Percentiles rank a stretch among this genome's conserved stretches.
These are phyloP conservation scores for Centrocercus urophasianus DNA, from an alignment of 2,113 vertebrate genomes.

Conservation along the genomic window DNA sequence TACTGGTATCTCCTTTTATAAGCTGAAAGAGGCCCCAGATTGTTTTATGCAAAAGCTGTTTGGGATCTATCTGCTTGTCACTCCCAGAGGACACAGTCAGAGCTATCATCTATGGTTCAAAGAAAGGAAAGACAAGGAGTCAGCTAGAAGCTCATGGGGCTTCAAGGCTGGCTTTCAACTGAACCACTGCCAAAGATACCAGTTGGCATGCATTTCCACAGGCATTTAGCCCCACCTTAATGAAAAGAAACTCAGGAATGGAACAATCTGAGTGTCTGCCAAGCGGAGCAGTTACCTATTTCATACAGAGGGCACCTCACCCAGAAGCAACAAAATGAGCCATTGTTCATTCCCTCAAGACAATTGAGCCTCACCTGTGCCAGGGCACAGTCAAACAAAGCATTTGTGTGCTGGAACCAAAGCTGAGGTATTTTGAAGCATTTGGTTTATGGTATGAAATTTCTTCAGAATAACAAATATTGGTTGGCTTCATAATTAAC, in stretches of 20 bases:
- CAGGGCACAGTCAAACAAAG: background rate
- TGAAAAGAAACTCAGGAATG: background rate
- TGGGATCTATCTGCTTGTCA: background rate
- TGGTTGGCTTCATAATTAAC: slow-evolving; percentile 58
- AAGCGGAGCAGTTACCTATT: background rate
- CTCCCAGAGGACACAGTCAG: background rate
- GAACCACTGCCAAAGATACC: fast-evolving
- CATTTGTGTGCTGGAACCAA: fast-evolving
- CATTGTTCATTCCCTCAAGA: fast-evolving
- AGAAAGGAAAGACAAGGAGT: background rate
- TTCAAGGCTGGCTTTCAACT: no score
- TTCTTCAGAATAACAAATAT: slow-evolving; percentile 51
- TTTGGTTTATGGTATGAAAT: slow-evolving; percentile 34
- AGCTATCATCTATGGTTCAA: background rate
- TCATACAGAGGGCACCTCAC: background rate
- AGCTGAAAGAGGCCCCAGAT: background rate
- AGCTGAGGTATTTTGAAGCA: slow-evolving; percentile 13
- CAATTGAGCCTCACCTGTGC: fast-evolving
- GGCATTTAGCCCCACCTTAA: background rate
- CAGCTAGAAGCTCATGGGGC: background rate
- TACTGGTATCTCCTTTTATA: fast-evolving
- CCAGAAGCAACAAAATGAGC: fast-evolving
- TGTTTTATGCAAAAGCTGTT: background rate
- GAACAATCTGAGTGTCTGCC: background rate
- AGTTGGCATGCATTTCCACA: background rate